These are phyloP conservation scores for Synanthedon vespiformis DNA, from an alignment of 2,888 invertebrate species.

Conservation along the genomic window DNA sequence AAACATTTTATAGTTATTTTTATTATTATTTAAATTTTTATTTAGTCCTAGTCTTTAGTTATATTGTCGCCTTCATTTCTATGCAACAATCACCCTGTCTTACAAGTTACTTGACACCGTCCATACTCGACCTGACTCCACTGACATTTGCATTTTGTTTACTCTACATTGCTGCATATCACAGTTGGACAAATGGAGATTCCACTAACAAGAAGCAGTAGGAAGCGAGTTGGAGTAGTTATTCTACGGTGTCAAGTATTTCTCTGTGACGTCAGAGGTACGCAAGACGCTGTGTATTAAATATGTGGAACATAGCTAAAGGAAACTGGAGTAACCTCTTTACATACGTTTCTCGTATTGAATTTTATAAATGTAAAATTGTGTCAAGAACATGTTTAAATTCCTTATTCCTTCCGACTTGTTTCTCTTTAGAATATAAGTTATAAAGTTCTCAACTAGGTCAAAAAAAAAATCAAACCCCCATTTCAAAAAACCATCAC, in stretches of 20 bases:
- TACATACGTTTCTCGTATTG: background rate
- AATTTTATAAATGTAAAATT: background rate
- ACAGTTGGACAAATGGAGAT: background rate
- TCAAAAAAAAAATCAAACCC: background rate
- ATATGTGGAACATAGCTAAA: conserved; percentile 30
- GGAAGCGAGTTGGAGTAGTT: background rate
- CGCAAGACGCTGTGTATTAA: conserved; percentile 6
- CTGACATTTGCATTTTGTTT: background rate
- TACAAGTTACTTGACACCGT: background rate
- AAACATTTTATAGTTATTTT: too few relatives aligned
- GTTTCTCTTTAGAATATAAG: too few relatives aligned
- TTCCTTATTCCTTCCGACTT: background rate
- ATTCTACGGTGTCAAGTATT: background rate
- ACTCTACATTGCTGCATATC: conserved; percentile 1
- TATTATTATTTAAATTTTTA: background rate
- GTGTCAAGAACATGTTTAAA: background rate
- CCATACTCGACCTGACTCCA: background rate
- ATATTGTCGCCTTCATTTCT: background rate
- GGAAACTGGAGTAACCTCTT: conserved; percentile 5
- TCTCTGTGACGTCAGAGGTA: background rate
- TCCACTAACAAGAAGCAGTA: background rate
- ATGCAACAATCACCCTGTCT: background rate
- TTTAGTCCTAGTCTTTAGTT: background rate
- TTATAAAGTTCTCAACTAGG: background rate
- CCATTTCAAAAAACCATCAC: background rate